phyloP scores from a whole-genome alignment of 2,113 vertebrate species.

The Podarcis raffonei region DNA sequence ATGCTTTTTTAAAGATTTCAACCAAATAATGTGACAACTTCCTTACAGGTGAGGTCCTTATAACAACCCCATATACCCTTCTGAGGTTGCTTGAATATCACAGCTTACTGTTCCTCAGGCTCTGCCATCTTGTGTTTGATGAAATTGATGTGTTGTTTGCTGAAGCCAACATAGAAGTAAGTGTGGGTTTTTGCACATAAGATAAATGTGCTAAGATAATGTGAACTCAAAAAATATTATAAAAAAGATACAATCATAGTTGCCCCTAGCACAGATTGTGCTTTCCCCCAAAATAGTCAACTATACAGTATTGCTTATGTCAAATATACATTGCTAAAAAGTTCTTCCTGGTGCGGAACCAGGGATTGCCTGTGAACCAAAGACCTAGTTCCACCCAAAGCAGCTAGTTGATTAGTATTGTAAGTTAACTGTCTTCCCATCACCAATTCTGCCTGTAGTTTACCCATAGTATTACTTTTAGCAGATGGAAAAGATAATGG shows the following conservation, averaged over 20 bases:
- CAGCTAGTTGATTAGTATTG: background rate
- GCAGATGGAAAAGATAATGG: background rate
- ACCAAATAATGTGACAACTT: background rate
- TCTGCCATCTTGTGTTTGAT: conserved; percentile 89
- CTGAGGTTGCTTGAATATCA: conserved; percentile 80
- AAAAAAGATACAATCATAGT: background rate
- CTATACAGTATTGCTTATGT: background rate
- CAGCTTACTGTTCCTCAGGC: conserved; percentile 78
- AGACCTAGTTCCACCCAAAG: background rate
- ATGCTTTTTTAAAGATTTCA: background rate
- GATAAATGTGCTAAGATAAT: too few species aligned
- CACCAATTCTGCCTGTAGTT: background rate
- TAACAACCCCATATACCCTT: conserved; percentile 86
- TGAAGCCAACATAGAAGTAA: conserved; percentile 82
- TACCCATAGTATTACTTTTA: background rate
- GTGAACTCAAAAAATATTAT: background rate
- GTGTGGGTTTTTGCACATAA: fast-evolving
- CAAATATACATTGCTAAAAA: background rate
- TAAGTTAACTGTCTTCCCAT: background rate
- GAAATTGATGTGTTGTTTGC: conserved; percentile 80
- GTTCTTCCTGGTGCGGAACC: background rate
- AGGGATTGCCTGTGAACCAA: background rate
- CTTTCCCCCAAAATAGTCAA: background rate
- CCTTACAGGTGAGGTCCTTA: conserved; percentile 81
- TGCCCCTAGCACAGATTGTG: background rate